These are phyloP conservation scores for Sesia apiformis DNA, from an alignment of 2,888 invertebrate genomes.

Conservation along the genomic window DNA sequence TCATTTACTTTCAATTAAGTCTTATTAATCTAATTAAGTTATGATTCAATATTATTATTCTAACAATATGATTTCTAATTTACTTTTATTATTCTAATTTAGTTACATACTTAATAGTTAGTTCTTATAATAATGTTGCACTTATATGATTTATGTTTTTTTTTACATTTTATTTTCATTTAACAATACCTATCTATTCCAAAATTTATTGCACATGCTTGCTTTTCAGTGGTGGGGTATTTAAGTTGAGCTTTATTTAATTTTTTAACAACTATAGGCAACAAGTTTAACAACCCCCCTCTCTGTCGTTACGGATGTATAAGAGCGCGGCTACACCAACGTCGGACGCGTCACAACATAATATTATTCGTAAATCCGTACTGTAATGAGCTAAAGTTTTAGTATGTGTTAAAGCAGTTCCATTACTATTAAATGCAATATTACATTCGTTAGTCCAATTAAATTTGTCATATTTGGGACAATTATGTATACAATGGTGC, in stretches of 20 bases:
- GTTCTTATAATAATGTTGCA: no score
- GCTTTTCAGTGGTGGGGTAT: conserved; percentile 13
- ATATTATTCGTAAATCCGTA: not conserved
- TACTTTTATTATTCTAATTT: no score
- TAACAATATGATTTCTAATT: no score
- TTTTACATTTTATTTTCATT: no score
- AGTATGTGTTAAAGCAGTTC: not conserved
- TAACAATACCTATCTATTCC: conserved; percentile 17
- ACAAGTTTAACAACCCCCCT: conserved; percentile 7
- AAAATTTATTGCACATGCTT: conserved; percentile 16
- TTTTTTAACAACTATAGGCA: conserved; percentile 12
- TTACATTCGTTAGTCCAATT: conserved; percentile 2
- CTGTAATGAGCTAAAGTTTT: not conserved
- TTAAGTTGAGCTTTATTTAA: conserved; percentile 9
- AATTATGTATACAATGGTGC: conserved; percentile 3
- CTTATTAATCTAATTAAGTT: no score
- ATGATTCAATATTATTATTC: no score
- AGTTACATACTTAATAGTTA: no score
- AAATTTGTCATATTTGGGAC: conserved; percentile 2
- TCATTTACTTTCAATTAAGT: no score
- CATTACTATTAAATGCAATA: conserved; percentile 1
- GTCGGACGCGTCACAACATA: conserved; percentile 8
- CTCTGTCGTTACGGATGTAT: conserved; percentile 2
- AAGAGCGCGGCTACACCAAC: conserved; percentile 5
- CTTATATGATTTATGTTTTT: no score